phyloP scores from a whole-genome alignment of 2,888 invertebrate species.

The Hypsopygia costalis region DNA sequence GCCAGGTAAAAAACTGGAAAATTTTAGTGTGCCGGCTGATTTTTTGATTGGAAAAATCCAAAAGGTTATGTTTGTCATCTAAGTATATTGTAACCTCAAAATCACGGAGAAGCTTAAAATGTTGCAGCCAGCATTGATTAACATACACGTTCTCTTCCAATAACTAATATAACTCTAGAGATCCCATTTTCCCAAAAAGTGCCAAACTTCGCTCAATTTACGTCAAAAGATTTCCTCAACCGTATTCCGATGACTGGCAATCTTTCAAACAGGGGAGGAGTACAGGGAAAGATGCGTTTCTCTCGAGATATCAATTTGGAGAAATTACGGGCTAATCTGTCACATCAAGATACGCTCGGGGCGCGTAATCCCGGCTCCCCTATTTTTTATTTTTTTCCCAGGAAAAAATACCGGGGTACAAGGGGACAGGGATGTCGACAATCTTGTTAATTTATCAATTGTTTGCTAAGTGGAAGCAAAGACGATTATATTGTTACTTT shows the following conservation, averaged over 20 bases:
- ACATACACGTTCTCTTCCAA: too few relatives aligned
- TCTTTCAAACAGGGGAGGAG: slow-evolving; percentile 49
- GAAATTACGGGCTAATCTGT: slow-evolving; percentile 78
- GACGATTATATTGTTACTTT: slow-evolving; percentile 16
- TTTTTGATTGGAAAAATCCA: too few relatives aligned
- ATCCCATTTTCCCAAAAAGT: background rate
- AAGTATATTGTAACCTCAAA: too few relatives aligned
- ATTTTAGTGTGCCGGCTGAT: too few relatives aligned
- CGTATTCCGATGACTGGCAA: slow-evolving; percentile 57
- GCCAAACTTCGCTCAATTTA: slow-evolving; percentile 33
- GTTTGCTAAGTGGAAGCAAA: slow-evolving; percentile 51
- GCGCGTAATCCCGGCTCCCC: slow-evolving; percentile 62
- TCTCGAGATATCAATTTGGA: slow-evolving; percentile 76
- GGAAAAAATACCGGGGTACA: slow-evolving; percentile 33
- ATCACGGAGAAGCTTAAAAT: too few relatives aligned
- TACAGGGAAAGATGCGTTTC: slow-evolving; percentile 44
- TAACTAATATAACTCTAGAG: too few relatives aligned
- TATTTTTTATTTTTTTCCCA: slow-evolving; percentile 44
- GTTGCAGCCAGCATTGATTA: too few relatives aligned
- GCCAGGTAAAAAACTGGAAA: too few relatives aligned
- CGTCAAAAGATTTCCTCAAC: slow-evolving; percentile 47
- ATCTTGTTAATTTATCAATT: slow-evolving; percentile 72
- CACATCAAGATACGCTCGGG: slow-evolving; percentile 67
- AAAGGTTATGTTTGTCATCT: too few relatives aligned
- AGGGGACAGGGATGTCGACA: slow-evolving; percentile 46